Percentiles rank a stretch among this genome's conserved stretches.
Evolutionary conservation across 64 coral and sea anemone species (phyloP).

Genomic region (Dendrophyllia cribrosa): DNA sequence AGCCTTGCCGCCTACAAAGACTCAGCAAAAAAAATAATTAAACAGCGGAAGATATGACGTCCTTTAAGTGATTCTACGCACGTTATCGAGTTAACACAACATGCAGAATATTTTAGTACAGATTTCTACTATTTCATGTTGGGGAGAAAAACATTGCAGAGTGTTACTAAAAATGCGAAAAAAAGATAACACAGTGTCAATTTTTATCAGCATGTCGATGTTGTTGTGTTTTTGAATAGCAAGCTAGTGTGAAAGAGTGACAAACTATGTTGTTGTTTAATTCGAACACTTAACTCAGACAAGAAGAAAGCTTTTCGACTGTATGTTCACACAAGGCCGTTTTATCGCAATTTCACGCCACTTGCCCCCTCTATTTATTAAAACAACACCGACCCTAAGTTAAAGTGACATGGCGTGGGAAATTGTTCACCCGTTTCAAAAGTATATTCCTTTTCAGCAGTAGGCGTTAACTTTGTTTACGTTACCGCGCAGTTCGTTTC

Average conservation of each 20-base stretch:
- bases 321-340: not conserved
- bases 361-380: not conserved
- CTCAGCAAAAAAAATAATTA: not conserved
- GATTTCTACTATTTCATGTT: not conserved
- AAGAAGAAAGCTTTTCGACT: not conserved
- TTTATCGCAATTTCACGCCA: constrained; percentile 1
- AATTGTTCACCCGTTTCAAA: not conserved
- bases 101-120: too few species aligned
- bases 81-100: not conserved
- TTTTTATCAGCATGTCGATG: not conserved
- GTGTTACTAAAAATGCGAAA: constrained; percentile 3
- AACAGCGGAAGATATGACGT: not conserved
- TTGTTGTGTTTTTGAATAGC: constrained; percentile 20
- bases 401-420: not conserved
- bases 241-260: constrained; percentile 13
- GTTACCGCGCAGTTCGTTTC: not conserved
- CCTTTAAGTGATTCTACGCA: not conserved
- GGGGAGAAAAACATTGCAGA: not conserved
- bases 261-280: not conserved
- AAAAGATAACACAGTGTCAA: not conserved
- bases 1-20: constrained; percentile 27
- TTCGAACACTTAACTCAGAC: not conserved
- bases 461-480: not conserved
- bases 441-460: not conserved
- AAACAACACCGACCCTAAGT: not conserved